Evolutionary conservation across 2,888 invertebrate genomes (phyloP).

Genomic region (Hydriomena furcata): DNA sequence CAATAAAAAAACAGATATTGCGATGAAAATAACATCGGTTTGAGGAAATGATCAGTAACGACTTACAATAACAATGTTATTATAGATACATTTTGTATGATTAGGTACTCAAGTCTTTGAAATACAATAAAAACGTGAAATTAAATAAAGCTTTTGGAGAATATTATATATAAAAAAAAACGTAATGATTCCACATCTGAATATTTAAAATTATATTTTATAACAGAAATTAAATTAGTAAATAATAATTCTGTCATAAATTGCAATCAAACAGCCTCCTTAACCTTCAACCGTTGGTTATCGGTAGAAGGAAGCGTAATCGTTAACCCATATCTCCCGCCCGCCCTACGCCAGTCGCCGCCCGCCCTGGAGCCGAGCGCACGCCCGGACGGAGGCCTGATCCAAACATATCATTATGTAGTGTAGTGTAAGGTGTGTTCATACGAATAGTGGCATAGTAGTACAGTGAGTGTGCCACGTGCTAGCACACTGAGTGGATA

Average conservation of each 20-base stretch:
- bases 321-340: slow-evolving; percentile 67
- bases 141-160: not conserved
- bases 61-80: too few relatives aligned
- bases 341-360: slow-evolving; percentile 66
- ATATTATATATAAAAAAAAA: too few relatives aligned
- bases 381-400: slow-evolving; percentile 62
- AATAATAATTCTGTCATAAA: slow-evolving; percentile 9
- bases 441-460: not conserved
- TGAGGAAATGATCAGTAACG: too few relatives aligned
- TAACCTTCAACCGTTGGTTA: slow-evolving; percentile 51
- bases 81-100: too few relatives aligned
- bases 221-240: slow-evolving; percentile 2
- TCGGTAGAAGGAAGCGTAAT: slow-evolving; percentile 61
- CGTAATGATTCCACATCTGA: not conserved
- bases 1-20: too few relatives aligned
- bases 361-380: slow-evolving; percentile 63
- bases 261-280: slow-evolving; percentile 33
- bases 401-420: slow-evolving; percentile 71
- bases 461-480: not conserved
- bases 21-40: too few relatives aligned
- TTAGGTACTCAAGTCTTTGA: too few relatives aligned
- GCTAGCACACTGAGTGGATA: slow-evolving; percentile 19
- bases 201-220: not conserved
- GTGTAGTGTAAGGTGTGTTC: slow-evolving; percentile 33
- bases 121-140: not conserved